Conservation (phyloP, 1,140 invertebrate species). For the Anoplolepis gracilipes region DNA sequence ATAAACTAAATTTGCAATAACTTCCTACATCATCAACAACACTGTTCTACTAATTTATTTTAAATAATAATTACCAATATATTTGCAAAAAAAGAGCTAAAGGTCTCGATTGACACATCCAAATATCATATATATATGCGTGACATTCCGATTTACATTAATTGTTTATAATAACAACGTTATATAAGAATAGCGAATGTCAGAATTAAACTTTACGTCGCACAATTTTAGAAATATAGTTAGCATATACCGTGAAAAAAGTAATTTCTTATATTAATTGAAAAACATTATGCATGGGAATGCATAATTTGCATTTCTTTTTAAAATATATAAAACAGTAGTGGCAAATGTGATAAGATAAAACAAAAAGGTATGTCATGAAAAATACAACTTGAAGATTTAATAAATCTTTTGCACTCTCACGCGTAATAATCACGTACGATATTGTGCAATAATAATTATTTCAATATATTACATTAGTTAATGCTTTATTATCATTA, state of each 20-base stretch:
- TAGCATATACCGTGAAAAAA: neutral
- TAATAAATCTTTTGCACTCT: neutral
- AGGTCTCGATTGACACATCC: slow-evolving; percentile 1
- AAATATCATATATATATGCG: neutral
- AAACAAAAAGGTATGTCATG: neutral
- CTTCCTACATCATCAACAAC: neutral
- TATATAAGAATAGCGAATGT: neutral
- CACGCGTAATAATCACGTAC: neutral
- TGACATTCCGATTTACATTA: slow-evolving; percentile 17
- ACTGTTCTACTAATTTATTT: neutral
- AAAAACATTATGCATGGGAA: neutral
- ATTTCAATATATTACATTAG: neutral
- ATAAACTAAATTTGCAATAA: neutral
- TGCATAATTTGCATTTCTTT: neutral
- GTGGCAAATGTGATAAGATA: neutral
- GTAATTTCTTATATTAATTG: neutral
- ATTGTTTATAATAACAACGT: no score
- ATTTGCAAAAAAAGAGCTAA: slow-evolving; percentile 17
- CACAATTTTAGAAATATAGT: neutral
- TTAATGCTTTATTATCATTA: slow-evolving; percentile 7
- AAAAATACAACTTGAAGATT: neutral
- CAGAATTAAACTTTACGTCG: neutral
- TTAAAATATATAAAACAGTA: neutral
- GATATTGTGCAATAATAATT: neutral
- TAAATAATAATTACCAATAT: neutral